Evolutionary conservation across 1,140 invertebrate species (phyloP), one percentile per base, ranked within the genome.

Genomic region (Vanessa tameamea): DNA sequence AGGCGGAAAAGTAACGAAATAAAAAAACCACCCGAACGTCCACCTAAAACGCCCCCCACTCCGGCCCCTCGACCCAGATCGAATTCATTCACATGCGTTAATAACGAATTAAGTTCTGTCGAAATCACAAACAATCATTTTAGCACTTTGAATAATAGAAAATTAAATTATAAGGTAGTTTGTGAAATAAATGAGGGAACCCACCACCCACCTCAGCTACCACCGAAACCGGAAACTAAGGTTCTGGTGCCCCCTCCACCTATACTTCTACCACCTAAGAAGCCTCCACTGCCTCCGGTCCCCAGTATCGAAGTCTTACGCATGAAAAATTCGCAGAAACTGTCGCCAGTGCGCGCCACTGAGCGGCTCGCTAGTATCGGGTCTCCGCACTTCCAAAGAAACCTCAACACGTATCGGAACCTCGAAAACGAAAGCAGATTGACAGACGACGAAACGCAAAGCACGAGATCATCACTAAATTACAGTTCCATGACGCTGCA

Each of bases 221-320:
- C 94, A 50, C 94, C 94, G 5, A 88, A 94, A 82, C 84, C 91
- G 73, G 92, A 93, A 63, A 87, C 80, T 59, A 92, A 91, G 67
- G 81, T 82, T 3, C 88, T 94, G 12, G 84, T 94, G n/a, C 94
- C 94, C 50, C 94, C 95, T 1, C 94, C 93, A 31, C 95, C 94
- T 64, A 82, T 95, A 82, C 85, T 93, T 79, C 76, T 95, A 80
- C 94, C 95, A 15, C 94, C 95, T 43, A 95, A 95, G 85, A 96
- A 96, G 88, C 95, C 95, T 53, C 96, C 95, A 14, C 84, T 96
- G 75, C 96, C 96, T 73, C 95, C 95, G 11, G 94, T 95, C 61
- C 94, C 95, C 26, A 94, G 94, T 76, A 93, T 95, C 83, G 95
- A 94, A 86, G 92, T 94, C 5, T 83, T 93, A 72, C 82, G 93